Evolutionary conservation across 2,888 invertebrate genomes (phyloP), one percentile per base, ranked within the genome.

Genomic region (Monopis laevigella): DNA sequence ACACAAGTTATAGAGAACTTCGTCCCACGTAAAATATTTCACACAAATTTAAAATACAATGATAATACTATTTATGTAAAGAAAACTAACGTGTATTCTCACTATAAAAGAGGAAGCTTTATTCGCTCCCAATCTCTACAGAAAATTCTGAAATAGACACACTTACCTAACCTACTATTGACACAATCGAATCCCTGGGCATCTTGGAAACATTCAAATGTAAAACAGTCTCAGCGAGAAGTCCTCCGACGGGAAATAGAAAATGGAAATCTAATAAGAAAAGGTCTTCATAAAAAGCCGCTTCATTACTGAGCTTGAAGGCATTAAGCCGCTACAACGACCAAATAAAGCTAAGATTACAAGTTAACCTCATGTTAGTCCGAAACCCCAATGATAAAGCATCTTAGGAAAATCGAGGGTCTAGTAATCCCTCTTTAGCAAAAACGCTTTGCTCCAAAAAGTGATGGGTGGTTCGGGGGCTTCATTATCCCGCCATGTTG

Each of bases 281-380:
- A 61, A 59, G 60, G 59, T 55, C 58, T 57, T 60, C 62, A 66
- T 65, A 70, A 71, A 73, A 67, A 69, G 17, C 59, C 58, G 57
- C 61, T 71, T 77, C 66, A 73, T 75, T 72, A 74, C 67, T 49
- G 58, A 62, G 59, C 63, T 66, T 59, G 62, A 58, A 61, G 65
- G 67, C 56, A 73, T 75, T 77, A 75, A 71, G 69, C 65, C 61
- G 60, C 57, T 69, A 72, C 67, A 73, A 65, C 63, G 72, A 58
- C 65, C 70, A 70, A 75, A 75, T 75, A 78, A 78, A 77, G 74
- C 75, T 73, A 72, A 80, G 80, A 78, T 80, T 77, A 78, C 77
- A 78, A 77, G 78, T 78, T 77, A 78, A 78, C 78, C 80, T 78
- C 77, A 75, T 78, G 78, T 78, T 77, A 70, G 74, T 65, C 67